Evolutionary conservation across 92 coral and sea anemone species (phyloP).

Genomic region (Muricea muricata): DNA sequence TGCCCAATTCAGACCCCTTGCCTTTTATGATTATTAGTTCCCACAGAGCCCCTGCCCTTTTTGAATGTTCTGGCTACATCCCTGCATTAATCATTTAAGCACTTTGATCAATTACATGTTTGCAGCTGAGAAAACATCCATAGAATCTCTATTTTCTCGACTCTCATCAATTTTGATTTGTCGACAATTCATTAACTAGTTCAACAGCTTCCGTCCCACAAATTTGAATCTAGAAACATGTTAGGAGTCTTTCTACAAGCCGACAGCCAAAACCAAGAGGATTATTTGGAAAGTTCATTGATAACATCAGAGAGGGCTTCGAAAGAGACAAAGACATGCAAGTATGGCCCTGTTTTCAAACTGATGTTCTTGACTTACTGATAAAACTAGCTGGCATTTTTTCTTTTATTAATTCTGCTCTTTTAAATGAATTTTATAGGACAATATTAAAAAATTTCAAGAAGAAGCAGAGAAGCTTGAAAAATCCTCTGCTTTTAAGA

Average conservation of each 20-base stretch:
- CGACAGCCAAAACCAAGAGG: constrained; percentile 85
- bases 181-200: neutral
- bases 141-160: neutral
- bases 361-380: neutral
- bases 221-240: neutral
- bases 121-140: too few relatives aligned
- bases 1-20: too few relatives aligned
- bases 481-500: constrained; percentile 76
- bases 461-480: constrained; percentile 90
- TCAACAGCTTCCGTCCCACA: neutral
- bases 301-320: constrained; percentile 90
- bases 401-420: neutral
- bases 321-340: constrained; percentile 97
- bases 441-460: constrained; percentile 91
- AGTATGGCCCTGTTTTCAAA: constrained; percentile 30
- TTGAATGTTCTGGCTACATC: too few relatives aligned
- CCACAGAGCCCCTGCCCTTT: too few relatives aligned
- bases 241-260: constrained; percentile 61
- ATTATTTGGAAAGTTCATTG: constrained; percentile 86
- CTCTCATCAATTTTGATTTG: neutral
- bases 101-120: too few relatives aligned
- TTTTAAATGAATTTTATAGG: constrained; percentile 48
- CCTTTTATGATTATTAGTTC: too few relatives aligned
- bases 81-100: too few relatives aligned
- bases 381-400: too few relatives aligned